Evolutionary conservation across 2,797 vertebrate genomes (phyloP).

Genomic region (Acipenser oxyrinchus): DNA sequence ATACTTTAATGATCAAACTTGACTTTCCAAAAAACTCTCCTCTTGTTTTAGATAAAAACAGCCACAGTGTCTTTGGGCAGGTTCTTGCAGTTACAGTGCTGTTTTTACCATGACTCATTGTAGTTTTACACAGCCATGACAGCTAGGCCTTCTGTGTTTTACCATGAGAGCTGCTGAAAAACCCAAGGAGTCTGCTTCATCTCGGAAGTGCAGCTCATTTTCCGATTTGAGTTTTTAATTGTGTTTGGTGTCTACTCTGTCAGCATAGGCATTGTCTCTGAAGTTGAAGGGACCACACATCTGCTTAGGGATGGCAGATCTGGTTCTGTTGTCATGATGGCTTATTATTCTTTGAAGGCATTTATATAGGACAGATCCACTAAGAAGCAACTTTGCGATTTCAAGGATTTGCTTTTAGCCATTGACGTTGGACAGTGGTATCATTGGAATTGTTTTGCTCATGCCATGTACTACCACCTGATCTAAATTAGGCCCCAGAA

Average conservation of each 20-base stretch:
- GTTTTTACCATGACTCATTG: not conserved
- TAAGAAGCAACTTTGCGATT: no score
- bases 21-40: no score
- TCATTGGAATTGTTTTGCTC: no score
- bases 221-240: not conserved
- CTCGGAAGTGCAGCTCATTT: not conserved
- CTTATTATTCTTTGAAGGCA: not conserved
- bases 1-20: no score
- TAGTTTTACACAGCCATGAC: not conserved
- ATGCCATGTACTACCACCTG: no score
- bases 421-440: no score
- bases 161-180: not conserved
- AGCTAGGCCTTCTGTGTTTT: not conserved
- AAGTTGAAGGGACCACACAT: conserved; percentile 6
- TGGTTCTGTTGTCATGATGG: not conserved
- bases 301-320: not conserved
- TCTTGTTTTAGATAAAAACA: no score
- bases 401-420: no score
- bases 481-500: no score
- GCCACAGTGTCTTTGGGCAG: no score
- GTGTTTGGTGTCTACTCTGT: not conserved
- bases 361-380: not conserved
- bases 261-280: not conserved
- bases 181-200: not conserved
- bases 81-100: not conserved